phyloP scores from a whole-genome alignment of 2,888 invertebrate genomes.

The Morpho deidamia region DNA sequence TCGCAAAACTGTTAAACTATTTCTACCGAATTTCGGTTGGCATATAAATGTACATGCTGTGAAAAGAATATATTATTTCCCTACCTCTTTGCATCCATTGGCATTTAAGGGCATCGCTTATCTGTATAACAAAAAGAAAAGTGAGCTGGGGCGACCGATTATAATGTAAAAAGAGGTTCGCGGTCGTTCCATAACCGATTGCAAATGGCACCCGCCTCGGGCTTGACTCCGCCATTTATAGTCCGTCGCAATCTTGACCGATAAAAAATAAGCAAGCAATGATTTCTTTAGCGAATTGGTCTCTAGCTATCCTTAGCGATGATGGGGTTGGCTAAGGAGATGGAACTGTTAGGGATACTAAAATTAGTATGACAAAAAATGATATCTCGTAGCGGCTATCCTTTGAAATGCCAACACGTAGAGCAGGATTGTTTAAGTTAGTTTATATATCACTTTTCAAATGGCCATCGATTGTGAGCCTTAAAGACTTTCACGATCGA shows the following conservation, averaged over 20 bases:
- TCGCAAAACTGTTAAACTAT: neutral
- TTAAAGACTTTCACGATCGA: neutral
- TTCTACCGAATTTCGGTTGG: neutral
- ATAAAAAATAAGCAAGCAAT: conserved; percentile 65
- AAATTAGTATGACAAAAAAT: conserved; percentile 43
- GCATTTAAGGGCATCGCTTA: conserved; percentile 27
- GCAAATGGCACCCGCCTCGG: conserved; percentile 73
- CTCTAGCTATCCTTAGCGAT: conserved; percentile 51
- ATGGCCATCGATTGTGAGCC: conserved; percentile 14
- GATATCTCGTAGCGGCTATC: conserved; percentile 36
- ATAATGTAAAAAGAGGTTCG: conserved; percentile 75
- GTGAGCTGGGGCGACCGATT: conserved; percentile 64
- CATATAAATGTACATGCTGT: neutral
- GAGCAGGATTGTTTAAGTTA: conserved; percentile 41
- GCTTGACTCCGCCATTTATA: conserved; percentile 64
- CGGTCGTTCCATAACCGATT: conserved; percentile 75
- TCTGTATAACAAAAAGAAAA: conserved; percentile 54
- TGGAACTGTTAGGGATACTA: conserved; percentile 45
- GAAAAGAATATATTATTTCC: conserved; percentile 27
- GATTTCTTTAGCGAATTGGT: conserved; percentile 57
- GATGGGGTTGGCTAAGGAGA: conserved; percentile 43
- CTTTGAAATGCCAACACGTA: conserved; percentile 58
- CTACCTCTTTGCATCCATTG: conserved; percentile 44
- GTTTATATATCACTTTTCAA: conserved; percentile 26
- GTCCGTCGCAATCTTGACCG: conserved; percentile 66